These are phyloP conservation scores for Bos taurus DNA, from an alignment of 2,113 vertebrate genomes.

Conservation along the genomic window ARS-UCD2.0 NC_037334.1:66444001-66444500, in stretches of 20 bases:
- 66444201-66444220: conserved; percentile 20
- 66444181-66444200: conserved; percentile 41
- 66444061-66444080: background rate
- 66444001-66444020: background rate
- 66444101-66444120: background rate
- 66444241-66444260: background rate
- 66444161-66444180: conserved; percentile 28
- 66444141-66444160: conserved; percentile 60
- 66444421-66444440: background rate
- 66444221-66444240: background rate
- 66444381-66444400: background rate
- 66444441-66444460: background rate
- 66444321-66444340: background rate
- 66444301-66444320: background rate
- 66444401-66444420: background rate
- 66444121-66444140: conserved; percentile 50
- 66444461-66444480: background rate
- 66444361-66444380: background rate
- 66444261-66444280: background rate
- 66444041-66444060: background rate
- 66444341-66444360: background rate
- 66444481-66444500: background rate
- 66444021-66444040: background rate
- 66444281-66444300: background rate
- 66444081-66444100: background rate